Evolutionary conservation across 2,888 invertebrate genomes (phyloP), one percentile per base, ranked within the genome.

Genomic region (Drosophila pegasa): DNA sequence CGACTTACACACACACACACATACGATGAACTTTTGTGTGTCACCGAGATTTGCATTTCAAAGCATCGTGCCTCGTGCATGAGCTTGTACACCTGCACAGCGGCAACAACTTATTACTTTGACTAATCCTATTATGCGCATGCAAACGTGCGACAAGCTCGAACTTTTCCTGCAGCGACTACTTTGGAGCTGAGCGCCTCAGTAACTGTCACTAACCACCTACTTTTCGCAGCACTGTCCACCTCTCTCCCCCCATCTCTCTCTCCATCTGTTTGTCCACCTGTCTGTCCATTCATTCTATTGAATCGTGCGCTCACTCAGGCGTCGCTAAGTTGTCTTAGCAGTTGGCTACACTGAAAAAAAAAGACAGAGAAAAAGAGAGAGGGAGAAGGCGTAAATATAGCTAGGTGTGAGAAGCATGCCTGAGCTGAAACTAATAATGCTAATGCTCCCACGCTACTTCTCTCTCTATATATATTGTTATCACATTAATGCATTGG

Each of bases 71-170:
- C 45, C 45, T 38, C 51, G 50, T 45, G 63, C 27, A 37, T 48
- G 25, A 10, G 16, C 16, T 6, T 38, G 14, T 25, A 40, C 62
- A 63, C 64, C 66, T 67, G 63, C 59, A 72, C 50, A 68, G 48
- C 27, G 68, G 64, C 66, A 85, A 72, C 80, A 82, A 86, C 83
- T 83, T 83, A 83, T 83, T 83, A 83, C 78, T 88, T 80, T 88
- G 75, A 80, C 86, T 83, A 83, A 83, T 83, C 88, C 88, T 83
- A 83, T 83, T 83, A 83, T 83, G 88, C 86, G 83, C 83, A 82
- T 77, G 80, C 88, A 88, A 83, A 82, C 82, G 82, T 82, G 87
- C 78, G 82, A 81, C 84, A 78, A 80, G 75, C 68, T 51, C 60
- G 69, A 84, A 79, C 78, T 80, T 85, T 87, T 67, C 60, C 80